Base-by-base conservation (phyloP, 2,113 vertebrate species). In the Periophthalmus modestus region DNA sequence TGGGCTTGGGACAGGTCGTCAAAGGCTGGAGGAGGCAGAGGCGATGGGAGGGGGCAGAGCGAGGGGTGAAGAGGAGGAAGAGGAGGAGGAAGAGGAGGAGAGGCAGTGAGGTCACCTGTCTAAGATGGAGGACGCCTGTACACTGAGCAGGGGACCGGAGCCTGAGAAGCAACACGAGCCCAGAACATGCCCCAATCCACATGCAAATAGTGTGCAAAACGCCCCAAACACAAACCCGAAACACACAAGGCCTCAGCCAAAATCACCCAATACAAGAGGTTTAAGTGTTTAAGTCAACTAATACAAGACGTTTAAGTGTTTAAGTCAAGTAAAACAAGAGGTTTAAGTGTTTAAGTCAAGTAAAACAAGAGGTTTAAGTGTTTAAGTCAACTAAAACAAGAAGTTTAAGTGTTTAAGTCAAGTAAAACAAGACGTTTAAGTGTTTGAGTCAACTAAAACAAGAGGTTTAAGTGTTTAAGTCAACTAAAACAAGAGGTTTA, bases 1-100 rank as follows among this genome's bases (percentile, higher is more conserved):
- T 96, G 94, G 87, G 94, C 96, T 92, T 97, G 97, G 54, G 95
- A 94, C 89, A 98, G 90, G 91, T 99, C 98, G 43, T 99, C 97
- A 55, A 97, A 99, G 87, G 96, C 97, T 99, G 92, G 89, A 92
- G 82, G 75, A 69, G 84, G 72, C 72, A 71, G 73, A 72, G 57
- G 24, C 54, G 78, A 66, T 18, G 52, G 39, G 78, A 63, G 14
- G 21, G 7, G 87, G 83, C 61, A 58, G 59, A 66, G 50, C 70
- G 48, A n/a, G 59, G 67, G 50, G 78, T 69, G 82, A 14, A 57
- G 68, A 77, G 36, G 65, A 46, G 71, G 47, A 69, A 48, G 62
- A 61, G 21, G 47, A 48, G 71, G 78, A 75, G 84, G 63, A 77
- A 75, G 80, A 79, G 72, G 82, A 77, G 89, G 78, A 91, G 81